Evolutionary conservation across 1,140 invertebrate genomes (phyloP).

Genomic region (Scylla paramamosain): DNA sequence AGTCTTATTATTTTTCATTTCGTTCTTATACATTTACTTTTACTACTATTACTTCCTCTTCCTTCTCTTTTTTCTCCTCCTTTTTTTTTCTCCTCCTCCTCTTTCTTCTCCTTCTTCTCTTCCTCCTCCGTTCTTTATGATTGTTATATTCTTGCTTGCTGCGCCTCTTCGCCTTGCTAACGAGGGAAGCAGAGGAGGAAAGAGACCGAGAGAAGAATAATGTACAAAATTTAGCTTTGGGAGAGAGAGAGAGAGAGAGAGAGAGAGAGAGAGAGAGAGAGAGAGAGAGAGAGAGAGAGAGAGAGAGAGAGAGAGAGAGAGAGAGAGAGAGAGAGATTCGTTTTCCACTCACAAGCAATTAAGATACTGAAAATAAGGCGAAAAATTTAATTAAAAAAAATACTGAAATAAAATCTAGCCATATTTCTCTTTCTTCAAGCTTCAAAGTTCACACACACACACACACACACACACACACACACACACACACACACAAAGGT

Average conservation of each 20-base stretch:
- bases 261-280: slow-evolving; percentile 3
- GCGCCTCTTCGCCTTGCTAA: background rate
- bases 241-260: background rate
- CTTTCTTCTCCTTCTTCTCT: background rate
- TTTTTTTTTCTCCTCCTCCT: background rate
- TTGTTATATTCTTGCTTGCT: background rate
- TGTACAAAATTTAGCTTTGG: no score
- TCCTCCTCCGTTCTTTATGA: background rate
- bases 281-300: slow-evolving; percentile 3
- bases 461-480: no score
- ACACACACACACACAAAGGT: no score
- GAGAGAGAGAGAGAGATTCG: background rate
- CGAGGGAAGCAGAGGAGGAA: background rate
- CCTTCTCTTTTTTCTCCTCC: background rate
- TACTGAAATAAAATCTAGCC: no score
- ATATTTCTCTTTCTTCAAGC: no score
- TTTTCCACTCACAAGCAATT: no score
- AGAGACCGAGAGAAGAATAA: no score
- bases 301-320: slow-evolving; percentile 3
- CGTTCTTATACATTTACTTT: background rate
- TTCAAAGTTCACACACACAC: no score
- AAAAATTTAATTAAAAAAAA: no score
- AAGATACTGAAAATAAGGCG: no score
- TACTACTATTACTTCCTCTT: background rate
- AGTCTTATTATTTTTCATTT: no score